Evolutionary conservation across 1,140 invertebrate species (phyloP).

Genomic region (Eumaeus atala): DNA sequence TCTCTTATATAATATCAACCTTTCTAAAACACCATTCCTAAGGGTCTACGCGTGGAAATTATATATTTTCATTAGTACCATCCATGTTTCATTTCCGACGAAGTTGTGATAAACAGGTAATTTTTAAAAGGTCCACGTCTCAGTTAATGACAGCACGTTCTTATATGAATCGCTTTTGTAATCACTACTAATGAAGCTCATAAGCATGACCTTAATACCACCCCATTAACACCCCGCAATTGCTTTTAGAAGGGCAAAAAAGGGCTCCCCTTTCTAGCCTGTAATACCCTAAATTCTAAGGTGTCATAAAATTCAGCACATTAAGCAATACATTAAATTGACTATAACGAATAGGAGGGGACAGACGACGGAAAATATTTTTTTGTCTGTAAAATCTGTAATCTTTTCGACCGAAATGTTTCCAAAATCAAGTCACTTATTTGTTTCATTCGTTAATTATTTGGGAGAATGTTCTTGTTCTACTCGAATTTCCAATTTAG

Average conservation of each 20-base stretch:
- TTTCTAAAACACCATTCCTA: too few relatives aligned
- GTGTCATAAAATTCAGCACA: conserved; percentile 54
- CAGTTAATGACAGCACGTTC: conserved; percentile 64
- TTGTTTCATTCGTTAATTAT: conserved; percentile 18
- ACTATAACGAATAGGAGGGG: conserved; percentile 18
- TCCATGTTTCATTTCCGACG: neutral
- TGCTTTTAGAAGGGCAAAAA: conserved; percentile 47
- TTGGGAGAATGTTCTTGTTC: conserved; percentile 12
- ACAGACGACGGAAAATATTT: neutral
- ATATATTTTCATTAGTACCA: conserved; percentile 1
- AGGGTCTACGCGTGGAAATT: too few relatives aligned
- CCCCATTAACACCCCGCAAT: conserved; percentile 59
- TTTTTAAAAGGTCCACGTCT: conserved; percentile 63
- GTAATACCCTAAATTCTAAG: conserved; percentile 31
- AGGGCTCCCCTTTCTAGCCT: conserved; percentile 39
- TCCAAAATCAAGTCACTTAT: conserved; percentile 15
- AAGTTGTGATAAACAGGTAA: conserved; percentile 27
- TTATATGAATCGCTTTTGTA: conserved; percentile 58
- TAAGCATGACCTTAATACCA: conserved; percentile 60
- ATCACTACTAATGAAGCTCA: conserved; percentile 65
- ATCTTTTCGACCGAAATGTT: conserved; percentile 12
- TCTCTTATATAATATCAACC: too few relatives aligned
- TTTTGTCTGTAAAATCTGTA: conserved; percentile 12
- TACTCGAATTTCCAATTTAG: conserved; percentile 19
- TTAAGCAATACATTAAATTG: conserved; percentile 39